Evolutionary conservation across 2,888 invertebrate species (phyloP), one percentile per base, ranked within the genome.

Genomic region (Oligia fasciuncula): DNA sequence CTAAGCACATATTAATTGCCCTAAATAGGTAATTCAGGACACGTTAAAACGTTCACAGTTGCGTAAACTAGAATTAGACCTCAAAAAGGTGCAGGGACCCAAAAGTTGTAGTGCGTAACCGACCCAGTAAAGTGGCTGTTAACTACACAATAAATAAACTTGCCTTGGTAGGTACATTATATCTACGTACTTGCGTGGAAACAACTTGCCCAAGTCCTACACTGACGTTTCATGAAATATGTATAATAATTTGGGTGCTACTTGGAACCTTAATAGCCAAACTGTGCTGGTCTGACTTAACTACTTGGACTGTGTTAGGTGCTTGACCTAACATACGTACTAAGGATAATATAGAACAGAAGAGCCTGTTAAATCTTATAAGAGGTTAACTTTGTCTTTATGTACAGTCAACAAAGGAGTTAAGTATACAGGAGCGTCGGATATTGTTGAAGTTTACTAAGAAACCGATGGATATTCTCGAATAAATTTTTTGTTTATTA

Each of bases 31-130:
- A 81, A 88, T 87, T 76, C 73, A 74, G 76, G 86, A 84, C 86
- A 81, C 87, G 85, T 86, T 89, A 77, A 87, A 89, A 86, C 77
- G 86, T 88, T 88, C 82, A 85, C 86, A 88, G 88, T 88, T 85
- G 73, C 85, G 83, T 78, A 75, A 89, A 89, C 86, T 84, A 81
- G 83, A 88, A 89, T 87, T 81, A 83, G 81, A 88, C 87, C 88
- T 87, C 89, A 87, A 90, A 92, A 90, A 88, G 90, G 86, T 88
- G 82, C 76, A 84, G 81, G 83, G 82, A 85, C 91, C 91, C 91
- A 82, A 91, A 91, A 91, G 90, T 91, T 91, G 87, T 85, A 88
- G 87, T 86, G 81, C 86, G 90, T 87, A 90, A 89, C 87, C 85
- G 84, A 88, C 84, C 85, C 84, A 84, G 87, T 87, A 90, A 89